Conservation (phyloP, 2,888 invertebrate genomes). For the Argynnis bischoffii region DNA sequence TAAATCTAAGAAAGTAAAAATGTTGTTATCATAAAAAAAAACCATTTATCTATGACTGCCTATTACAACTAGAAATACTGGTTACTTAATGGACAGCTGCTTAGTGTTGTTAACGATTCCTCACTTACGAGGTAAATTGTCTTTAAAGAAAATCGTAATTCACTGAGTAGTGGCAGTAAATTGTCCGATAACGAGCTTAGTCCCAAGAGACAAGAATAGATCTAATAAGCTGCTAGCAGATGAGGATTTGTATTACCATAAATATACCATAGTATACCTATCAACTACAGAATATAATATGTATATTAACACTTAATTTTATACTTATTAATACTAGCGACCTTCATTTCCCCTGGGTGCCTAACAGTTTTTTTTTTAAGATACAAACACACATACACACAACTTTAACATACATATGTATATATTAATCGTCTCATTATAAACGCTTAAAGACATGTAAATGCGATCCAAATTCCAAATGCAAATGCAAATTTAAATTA, state of each 20-base stretch:
- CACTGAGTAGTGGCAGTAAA: conserved; percentile 3
- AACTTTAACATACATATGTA: background rate
- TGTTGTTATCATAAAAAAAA: too few species aligned
- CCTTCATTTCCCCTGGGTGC: background rate
- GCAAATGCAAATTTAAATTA: too few species aligned
- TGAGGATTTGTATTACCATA: background rate
- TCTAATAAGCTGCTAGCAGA: conserved; percentile 2
- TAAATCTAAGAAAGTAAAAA: too few species aligned
- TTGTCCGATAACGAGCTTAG: conserved; percentile 9
- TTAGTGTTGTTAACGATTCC: too few species aligned
- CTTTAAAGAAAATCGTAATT: conserved; percentile 6
- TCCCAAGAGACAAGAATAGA: conserved; percentile 12
- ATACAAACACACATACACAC: background rate
- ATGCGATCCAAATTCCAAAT: too few species aligned
- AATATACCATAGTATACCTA: background rate
- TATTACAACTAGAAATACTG: too few species aligned
- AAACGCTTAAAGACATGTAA: too few species aligned
- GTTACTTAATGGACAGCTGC: too few species aligned
- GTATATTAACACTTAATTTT: too few species aligned
- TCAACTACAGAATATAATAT: background rate
- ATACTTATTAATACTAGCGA: too few species aligned
- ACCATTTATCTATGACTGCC: too few species aligned
- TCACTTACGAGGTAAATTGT: background rate
- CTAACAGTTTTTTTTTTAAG: background rate
- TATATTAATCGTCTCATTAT: background rate